Evolutionary conservation across 2,113 vertebrate species (phyloP).

Genomic region (Nerophis lumbriciformis): DNA sequence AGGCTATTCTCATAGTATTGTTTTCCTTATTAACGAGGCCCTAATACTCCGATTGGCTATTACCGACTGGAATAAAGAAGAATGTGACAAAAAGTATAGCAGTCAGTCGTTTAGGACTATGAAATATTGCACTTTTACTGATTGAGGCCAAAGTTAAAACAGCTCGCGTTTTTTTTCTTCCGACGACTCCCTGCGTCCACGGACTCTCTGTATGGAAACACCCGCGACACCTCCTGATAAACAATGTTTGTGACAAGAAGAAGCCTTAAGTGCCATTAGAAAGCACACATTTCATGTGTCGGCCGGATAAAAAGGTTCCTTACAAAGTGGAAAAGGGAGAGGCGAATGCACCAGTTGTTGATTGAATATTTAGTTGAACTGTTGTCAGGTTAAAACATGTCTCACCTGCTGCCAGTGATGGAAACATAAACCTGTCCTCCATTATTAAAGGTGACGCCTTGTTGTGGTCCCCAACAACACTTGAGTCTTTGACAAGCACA

Average conservation of each 20-base stretch:
- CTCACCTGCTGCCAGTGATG: constrained; percentile 20
- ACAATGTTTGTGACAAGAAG: constrained; percentile 3
- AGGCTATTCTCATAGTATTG: no score
- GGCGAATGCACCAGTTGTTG: background rate
- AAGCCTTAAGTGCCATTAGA: constrained; percentile 36
- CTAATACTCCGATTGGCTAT: background rate
- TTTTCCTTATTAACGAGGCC: background rate
- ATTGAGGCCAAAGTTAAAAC: constrained; percentile 51
- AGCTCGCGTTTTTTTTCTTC: constrained; percentile 19
- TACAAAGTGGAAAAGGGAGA: no score
- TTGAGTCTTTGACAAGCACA: constrained; percentile 60
- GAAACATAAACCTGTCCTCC: constrained; percentile 19
- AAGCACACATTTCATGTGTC: constrained; percentile 19
- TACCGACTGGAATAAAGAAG: background rate
- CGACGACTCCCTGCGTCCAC: background rate
- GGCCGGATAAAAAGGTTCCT: no score
- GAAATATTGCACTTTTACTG: constrained; percentile 41
- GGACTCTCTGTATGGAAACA: no score
- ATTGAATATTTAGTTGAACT: constrained; percentile 2
- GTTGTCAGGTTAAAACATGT: no score
- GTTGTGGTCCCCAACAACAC: constrained; percentile 11
- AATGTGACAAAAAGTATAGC: background rate
- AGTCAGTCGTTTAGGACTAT: constrained; percentile 2
- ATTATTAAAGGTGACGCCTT: constrained; percentile 21
- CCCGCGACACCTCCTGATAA: no score